Evolutionary conservation across 2,113 vertebrate genomes (phyloP), one percentile per base, ranked within the genome.

Genomic region (Cromileptes altivelis): DNA sequence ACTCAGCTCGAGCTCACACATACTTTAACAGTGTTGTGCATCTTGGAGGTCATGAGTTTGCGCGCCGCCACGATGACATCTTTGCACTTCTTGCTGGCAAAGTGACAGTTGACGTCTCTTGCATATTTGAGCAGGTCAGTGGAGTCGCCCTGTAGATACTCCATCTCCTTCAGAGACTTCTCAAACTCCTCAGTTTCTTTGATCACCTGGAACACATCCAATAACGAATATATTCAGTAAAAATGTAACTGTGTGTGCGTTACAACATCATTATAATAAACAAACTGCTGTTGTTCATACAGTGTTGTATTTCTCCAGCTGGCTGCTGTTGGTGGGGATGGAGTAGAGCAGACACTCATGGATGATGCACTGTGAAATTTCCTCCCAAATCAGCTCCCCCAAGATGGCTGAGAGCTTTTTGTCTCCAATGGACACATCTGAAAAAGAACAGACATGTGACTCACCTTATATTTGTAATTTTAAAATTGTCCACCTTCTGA

Each of bases 21-120:
- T 93, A 99, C 98, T 95, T 98, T 97, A 7, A 99, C 95, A 0
- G 98, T 99, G 84, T 98, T 96, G 94, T 99, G 98, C 91, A 99
- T 98, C 90, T 98, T 97, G 52, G 97, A 97, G 19, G 97, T 98
- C 98, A 99, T 99, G 78, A 99, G 94, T 70, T 94, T 97, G 70
- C 98, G 96, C 0, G 98, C 98, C 0, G 96, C 93, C 84, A 97
- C 96, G 1, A 99, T 97, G 52, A 99, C 98, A 19, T 99, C 98
- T 81, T 97, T 97, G 93, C 98, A 99, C 87, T 99, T 99, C 92
- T 98, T 99, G 92, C 96, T 98, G 86, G 98, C 97, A 80, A 99
- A 99, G 79, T 99, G 98, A 88, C 96, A 96, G 80, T 99, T 97
- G 77, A 99, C 94, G 0, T 99, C 97, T 18, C 96, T 95, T 69